Evolutionary conservation across 2,113 vertebrate species (phyloP).

Genomic region (Rhizomys pruinosus): DNA sequence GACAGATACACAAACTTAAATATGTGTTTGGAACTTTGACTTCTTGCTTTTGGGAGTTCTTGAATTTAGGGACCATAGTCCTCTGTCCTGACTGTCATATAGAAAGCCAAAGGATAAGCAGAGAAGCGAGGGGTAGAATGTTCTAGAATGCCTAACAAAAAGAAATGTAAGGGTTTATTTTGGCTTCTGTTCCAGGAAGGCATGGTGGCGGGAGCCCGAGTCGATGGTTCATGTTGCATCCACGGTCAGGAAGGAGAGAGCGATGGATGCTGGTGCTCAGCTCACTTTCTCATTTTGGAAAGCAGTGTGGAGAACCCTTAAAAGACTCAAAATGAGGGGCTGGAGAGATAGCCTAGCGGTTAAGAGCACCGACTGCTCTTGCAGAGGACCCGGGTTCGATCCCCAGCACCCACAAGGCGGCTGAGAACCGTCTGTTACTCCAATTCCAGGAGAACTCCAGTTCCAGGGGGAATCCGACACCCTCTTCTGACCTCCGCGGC

Average conservation of each 20-base stretch:
- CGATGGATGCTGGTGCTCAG: not conserved
- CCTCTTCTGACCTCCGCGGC: too few relatives aligned
- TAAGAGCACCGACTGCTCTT: too few relatives aligned
- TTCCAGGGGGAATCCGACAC: too few relatives aligned
- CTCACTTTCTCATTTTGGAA: not conserved
- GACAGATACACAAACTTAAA: too few relatives aligned
- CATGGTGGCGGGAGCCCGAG: not conserved
- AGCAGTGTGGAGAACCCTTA: too few relatives aligned
- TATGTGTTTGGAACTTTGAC: not conserved
- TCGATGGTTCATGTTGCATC: not conserved
- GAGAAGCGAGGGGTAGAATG: not conserved
- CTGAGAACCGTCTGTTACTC: too few relatives aligned
- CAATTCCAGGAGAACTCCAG: too few relatives aligned
- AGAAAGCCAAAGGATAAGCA: not conserved
- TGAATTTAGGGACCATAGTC: not conserved
- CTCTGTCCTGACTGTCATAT: not conserved
- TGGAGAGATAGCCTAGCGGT: too few relatives aligned
- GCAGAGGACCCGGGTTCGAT: too few relatives aligned
- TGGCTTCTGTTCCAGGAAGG: not conserved
- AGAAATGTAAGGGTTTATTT: not conserved
- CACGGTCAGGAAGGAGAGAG: not conserved
- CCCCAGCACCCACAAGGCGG: too few relatives aligned
- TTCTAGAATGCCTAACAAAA: not conserved
- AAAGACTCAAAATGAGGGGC: too few relatives aligned
- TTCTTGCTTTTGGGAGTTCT: not conserved